These are phyloP conservation scores for Rhagium mordax DNA, from an alignment of 2,888 invertebrate species.

Conservation along the genomic window DNA sequence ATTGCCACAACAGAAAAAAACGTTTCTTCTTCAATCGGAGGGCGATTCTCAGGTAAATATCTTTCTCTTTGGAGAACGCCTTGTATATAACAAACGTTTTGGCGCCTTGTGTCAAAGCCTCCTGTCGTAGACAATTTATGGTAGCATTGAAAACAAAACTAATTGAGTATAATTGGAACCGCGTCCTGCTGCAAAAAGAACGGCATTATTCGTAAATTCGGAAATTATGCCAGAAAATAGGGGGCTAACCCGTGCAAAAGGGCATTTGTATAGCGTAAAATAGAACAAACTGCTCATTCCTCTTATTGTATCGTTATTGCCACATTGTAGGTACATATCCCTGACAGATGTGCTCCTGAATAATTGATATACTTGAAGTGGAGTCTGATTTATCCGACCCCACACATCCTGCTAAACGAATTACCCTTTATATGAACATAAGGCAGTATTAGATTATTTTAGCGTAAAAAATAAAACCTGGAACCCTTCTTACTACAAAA, in stretches of 20 bases:
- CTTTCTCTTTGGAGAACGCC: too few relatives aligned
- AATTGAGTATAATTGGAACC: not conserved
- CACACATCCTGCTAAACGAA: conserved; percentile 53
- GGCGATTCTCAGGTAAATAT: too few relatives aligned
- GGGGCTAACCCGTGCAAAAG: conserved; percentile 49
- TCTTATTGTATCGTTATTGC: conserved; percentile 57
- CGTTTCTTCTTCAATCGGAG: too few relatives aligned
- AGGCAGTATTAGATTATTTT: conserved; percentile 51
- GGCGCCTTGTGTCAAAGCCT: too few relatives aligned
- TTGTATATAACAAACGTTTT: too few relatives aligned
- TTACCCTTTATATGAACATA: conserved; percentile 54
- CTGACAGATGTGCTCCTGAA: conserved; percentile 68
- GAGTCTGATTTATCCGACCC: conserved; percentile 65
- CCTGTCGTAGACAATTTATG: too few relatives aligned
- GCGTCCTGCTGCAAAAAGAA: not conserved
- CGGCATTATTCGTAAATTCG: conserved; percentile 61
- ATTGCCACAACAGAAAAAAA: too few relatives aligned
- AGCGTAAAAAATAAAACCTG: conserved; percentile 41
- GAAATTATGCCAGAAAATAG: conserved; percentile 61
- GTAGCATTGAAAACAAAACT: not conserved
- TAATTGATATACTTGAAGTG: conserved; percentile 68
- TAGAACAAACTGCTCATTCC: conserved; percentile 58
- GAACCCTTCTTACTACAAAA: not conserved
- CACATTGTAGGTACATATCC: conserved; percentile 60
- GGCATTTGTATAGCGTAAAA: conserved; percentile 55